phyloP scores from a whole-genome alignment of 2,113 vertebrate species.

The Daboia siamensis region DNA sequence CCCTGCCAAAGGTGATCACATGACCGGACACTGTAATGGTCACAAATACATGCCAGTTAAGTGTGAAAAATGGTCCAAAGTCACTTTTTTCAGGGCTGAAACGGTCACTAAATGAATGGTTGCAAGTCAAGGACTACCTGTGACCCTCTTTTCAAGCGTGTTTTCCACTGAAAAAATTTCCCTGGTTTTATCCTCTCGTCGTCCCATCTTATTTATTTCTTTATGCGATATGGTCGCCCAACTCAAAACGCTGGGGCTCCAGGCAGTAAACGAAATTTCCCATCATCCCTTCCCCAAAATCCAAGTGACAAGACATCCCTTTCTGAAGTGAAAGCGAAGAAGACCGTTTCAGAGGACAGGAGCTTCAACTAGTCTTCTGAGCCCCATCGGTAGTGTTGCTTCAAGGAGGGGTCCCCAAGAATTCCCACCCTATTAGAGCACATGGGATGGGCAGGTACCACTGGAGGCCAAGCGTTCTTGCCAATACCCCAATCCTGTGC shows the following conservation, averaged over 20 bases:
- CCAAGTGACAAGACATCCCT: not conserved
- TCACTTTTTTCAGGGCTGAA: too few species aligned
- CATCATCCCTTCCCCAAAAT: not conserved
- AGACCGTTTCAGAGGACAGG: not conserved
- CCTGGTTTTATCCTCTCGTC: not conserved
- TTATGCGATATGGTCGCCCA: not conserved
- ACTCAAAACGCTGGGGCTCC: not conserved
- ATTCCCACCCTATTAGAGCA: not conserved
- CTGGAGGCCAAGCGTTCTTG: not conserved
- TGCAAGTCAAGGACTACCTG: too few species aligned
- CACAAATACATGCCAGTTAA: too few species aligned
- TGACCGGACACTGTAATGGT: too few species aligned
- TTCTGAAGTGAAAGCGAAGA: not conserved
- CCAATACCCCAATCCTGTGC: not conserved
- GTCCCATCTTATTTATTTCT: not conserved
- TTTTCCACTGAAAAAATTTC: not conserved
- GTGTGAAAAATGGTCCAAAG: too few species aligned
- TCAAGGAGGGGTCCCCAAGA: not conserved
- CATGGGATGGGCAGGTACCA: not conserved
- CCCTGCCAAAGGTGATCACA: too few species aligned
- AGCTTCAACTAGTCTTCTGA: not conserved
- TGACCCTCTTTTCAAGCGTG: not conserved
- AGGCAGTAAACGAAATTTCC: not conserved
- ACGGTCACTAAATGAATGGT: too few species aligned
- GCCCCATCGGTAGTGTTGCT: not conserved